Percentiles rank a stretch among this genome's conserved stretches.
phyloP scores from a whole-genome alignment of 1,140 invertebrate genomes.

The Adelges cooleyi region DNA sequence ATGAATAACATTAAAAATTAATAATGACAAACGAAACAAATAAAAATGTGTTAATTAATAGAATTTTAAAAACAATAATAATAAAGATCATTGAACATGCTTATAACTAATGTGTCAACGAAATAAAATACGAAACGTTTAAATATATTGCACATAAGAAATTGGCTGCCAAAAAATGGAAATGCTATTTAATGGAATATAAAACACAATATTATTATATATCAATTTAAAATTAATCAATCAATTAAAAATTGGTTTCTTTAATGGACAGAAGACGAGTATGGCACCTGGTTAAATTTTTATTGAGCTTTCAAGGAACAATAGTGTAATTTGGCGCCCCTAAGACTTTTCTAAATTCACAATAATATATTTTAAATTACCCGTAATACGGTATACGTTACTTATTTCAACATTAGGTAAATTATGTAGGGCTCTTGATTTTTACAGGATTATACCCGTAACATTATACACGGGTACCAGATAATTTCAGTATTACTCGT shows the following conservation, averaged over 20 bases:
- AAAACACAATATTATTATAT: background rate
- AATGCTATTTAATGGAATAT: constrained; percentile 5
- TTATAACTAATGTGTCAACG: constrained; percentile 10
- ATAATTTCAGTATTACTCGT: too few relatives aligned
- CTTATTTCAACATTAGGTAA: too few relatives aligned
- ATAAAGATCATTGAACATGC: constrained; percentile 8
- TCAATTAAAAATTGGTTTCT: background rate
- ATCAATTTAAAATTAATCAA: constrained; percentile 5
- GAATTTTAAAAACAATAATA: constrained; percentile 1
- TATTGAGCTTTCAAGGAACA: constrained; percentile 21
- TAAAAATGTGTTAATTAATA: too few relatives aligned
- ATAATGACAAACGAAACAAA: too few relatives aligned
- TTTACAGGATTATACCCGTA: too few relatives aligned
- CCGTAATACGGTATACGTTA: too few relatives aligned
- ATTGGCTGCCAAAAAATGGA: constrained; percentile 1
- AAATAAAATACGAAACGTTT: constrained; percentile 18
- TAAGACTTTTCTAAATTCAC: too few relatives aligned
- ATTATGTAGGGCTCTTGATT: too few relatives aligned
- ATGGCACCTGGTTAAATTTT: constrained; percentile 20
- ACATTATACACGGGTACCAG: too few relatives aligned
- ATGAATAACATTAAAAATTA: too few relatives aligned
- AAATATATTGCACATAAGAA: constrained; percentile 25
- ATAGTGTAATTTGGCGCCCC: too few relatives aligned
- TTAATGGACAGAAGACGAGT: background rate
- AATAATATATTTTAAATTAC: too few relatives aligned